Base-by-base conservation (phyloP, 2,797 vertebrate genomes). In the Oreochromis mossambicus region DNA sequence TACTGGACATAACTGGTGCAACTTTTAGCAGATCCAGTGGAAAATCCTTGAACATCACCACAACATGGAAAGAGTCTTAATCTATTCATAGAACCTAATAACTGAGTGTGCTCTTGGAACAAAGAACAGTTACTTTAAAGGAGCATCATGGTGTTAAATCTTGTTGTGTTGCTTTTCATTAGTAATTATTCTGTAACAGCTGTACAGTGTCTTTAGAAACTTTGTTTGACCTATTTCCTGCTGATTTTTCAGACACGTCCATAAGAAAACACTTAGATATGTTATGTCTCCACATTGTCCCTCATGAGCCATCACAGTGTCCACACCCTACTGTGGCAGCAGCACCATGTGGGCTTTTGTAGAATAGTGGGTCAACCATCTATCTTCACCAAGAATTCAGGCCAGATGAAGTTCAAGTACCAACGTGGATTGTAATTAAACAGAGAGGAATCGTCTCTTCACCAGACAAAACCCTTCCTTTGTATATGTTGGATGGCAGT, bases 391-490 rank as follows among this genome's bases (percentile, higher is more conserved):
- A 11, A 56, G 77, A 82, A 77, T 88, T 83, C 56, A 88, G 81
- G 84, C 83, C 90, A 90, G 85, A 84, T 81, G 80, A 90, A 77
- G 51, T 73, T 88, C 13, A 63, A 87, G 70, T 50, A 32, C 26
- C 84, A 76, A 87, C 17, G 19, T 77, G 75, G 83, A 81, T 89
- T 82, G 34, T 55, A 61, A 92, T 61, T 86, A 85, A 91, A 81
- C 83, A 76, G 51, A 92, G 80, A 83, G 66, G 91, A 87, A 90
- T 7, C 24, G 41, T 79, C 87, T 89, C 66, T 73, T 86, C 83
- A 82, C 78, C 86, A 93, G 91, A 93, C 92, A 88, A 95, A 95
- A 95, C 88, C 91, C 88, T 92, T 94, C 87, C 88, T 90, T 86
- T 95, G 91, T 94, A 32, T 93, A 93, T 61, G 63, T 85, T 80